phyloP scores from a whole-genome alignment of 2,113 vertebrate species.

The Centropristis striata region DNA sequence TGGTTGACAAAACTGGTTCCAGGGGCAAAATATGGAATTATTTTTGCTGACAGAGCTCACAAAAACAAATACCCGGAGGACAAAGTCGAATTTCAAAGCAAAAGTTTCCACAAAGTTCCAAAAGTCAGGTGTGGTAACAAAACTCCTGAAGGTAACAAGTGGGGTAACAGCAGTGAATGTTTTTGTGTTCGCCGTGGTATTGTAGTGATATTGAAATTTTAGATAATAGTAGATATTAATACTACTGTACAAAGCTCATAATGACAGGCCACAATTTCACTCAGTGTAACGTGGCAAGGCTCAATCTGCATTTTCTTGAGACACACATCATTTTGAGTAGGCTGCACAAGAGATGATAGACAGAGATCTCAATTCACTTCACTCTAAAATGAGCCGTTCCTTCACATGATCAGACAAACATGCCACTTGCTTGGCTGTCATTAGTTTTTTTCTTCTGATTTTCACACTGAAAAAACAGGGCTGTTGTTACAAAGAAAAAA shows the following conservation, averaged over 20 bases:
- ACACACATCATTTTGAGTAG: not conserved
- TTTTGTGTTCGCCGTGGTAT: not conserved
- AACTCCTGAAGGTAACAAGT: constrained; percentile 3
- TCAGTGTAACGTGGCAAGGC: not conserved
- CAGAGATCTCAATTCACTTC: not conserved
- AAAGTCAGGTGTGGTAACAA: constrained; percentile 19
- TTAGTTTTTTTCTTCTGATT: not conserved
- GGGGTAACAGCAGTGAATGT: not conserved
- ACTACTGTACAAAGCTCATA: not conserved
- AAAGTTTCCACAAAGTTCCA: constrained; percentile 18
- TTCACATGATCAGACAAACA: not conserved
- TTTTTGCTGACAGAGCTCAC: constrained; percentile 44
- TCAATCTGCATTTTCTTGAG: not conserved
- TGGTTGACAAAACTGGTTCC: constrained; percentile 67
- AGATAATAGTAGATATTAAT: not conserved
- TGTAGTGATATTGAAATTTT: not conserved
- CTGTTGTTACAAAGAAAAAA: not conserved
- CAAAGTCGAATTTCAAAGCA: constrained; percentile 12
- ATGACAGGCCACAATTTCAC: constrained; percentile 4
- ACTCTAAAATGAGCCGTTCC: too few species aligned
- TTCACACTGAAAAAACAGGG: not conserved
- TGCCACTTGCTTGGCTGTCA: not conserved
- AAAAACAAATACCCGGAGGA: constrained; percentile 48
- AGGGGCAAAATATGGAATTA: constrained; percentile 55
- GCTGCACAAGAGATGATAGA: not conserved